These are phyloP conservation scores for Pterocles burchelli DNA, from an alignment of 2,113 vertebrate genomes.

Conservation along the genomic window DNA sequence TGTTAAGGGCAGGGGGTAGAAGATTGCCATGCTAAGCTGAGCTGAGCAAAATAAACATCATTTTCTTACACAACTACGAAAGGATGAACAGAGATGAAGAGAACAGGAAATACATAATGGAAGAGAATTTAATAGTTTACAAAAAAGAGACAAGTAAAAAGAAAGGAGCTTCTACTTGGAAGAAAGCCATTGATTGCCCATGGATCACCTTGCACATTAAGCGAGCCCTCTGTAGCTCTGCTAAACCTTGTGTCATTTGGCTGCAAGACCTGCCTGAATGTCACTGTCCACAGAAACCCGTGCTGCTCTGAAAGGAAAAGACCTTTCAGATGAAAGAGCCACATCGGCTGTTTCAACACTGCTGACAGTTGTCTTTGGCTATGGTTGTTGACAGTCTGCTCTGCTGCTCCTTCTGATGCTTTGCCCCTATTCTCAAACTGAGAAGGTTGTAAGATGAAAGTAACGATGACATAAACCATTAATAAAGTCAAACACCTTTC, in stretches of 20 bases:
- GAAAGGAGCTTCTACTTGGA: neutral
- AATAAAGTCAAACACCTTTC: neutral
- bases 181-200: neutral
- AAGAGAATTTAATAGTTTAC: neutral
- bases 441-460: neutral
- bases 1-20: neutral
- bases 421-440: neutral
- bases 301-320: neutral
- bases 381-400: neutral
- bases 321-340: neutral
- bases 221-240: neutral
- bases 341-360: neutral
- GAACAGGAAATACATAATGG: neutral
- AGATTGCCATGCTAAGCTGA: neutral
- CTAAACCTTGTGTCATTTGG: fast-evolving
- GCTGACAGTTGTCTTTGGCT: neutral
- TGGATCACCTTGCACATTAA: neutral
- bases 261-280: neutral
- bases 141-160: neutral
- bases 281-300: neutral
- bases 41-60: neutral
- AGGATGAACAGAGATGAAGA: neutral
- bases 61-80: neutral
- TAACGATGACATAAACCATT: neutral
- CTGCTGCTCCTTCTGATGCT: neutral